Evolutionary conservation across 2,888 invertebrate species (phyloP).

Genomic region (Metalampra italica): DNA sequence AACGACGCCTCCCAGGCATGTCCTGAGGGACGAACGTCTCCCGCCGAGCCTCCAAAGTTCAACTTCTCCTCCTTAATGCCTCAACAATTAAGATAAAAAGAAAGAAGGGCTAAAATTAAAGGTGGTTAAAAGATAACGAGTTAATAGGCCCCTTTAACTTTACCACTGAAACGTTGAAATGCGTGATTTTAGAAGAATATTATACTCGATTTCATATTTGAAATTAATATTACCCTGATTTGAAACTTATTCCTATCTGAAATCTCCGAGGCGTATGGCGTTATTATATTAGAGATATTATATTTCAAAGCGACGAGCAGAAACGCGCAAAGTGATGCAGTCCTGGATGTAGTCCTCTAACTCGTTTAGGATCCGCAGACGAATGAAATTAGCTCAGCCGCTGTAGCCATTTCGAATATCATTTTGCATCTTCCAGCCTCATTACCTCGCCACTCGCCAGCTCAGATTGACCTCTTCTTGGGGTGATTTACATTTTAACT

Average conservation of each 20-base stretch:
- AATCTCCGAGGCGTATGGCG: too few species aligned
- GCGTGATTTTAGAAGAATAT: slow-evolving; percentile 20
- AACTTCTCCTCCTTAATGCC: slow-evolving; percentile 74
- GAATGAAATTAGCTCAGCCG: slow-evolving; percentile 68
- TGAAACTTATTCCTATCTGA: slow-evolving; percentile 9
- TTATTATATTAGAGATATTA: background rate
- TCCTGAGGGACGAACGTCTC: slow-evolving; percentile 74
- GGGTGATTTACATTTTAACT: background rate
- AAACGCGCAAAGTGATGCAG: slow-evolving; percentile 41
- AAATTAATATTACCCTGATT: background rate
- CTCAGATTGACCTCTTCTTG: background rate
- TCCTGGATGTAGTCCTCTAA: slow-evolving; percentile 46
- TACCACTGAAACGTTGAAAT: slow-evolving; percentile 34
- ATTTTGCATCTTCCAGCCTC: slow-evolving; percentile 63
- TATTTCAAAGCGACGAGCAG: slow-evolving; percentile 15
- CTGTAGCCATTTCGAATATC: slow-evolving; percentile 68
- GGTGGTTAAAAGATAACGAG: slow-evolving; percentile 77
- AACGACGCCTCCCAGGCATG: slow-evolving; percentile 76
- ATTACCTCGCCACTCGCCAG: slow-evolving; percentile 27
- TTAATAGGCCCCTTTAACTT: slow-evolving; percentile 68
- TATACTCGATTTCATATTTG: background rate
- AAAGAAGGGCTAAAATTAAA: slow-evolving; percentile 75
- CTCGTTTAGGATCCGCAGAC: slow-evolving; percentile 68
- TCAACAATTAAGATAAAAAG: slow-evolving; percentile 79
- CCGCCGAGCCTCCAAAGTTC: slow-evolving; percentile 65